Conservation (phyloP, 2,797 vertebrate species). For the Xiphorhynchus erythropygius region DNA sequence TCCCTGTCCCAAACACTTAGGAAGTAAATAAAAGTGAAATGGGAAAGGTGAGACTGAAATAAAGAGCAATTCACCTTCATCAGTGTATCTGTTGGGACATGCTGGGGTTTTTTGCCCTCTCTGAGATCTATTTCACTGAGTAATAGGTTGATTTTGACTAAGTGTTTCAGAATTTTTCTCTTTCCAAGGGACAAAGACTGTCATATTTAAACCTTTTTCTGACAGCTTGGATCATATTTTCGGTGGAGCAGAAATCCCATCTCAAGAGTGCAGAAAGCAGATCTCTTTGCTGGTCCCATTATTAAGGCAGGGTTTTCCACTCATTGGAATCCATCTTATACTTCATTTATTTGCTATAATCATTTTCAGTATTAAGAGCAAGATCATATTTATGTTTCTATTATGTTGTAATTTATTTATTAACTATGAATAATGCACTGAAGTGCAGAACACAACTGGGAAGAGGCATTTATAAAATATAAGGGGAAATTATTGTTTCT, state of each 20-base stretch:
- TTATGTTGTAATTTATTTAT: constrained; percentile 28
- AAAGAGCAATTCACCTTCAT: not conserved
- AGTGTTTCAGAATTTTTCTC: fast-evolving
- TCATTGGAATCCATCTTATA: not conserved
- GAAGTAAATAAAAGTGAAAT: not conserved
- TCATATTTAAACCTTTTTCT: not conserved
- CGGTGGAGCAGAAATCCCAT: not conserved
- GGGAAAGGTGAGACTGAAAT: not conserved
- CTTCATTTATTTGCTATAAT: not conserved
- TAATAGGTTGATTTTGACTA: not conserved
- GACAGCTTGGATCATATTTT: not conserved
- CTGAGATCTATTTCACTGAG: not conserved
- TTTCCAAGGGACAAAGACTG: not conserved
- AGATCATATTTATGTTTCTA: constrained; percentile 7
- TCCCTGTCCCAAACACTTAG: not conserved
- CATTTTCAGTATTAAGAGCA: not conserved
- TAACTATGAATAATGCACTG: constrained; percentile 5
- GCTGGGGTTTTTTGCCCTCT: not conserved
- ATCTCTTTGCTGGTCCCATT: not conserved
- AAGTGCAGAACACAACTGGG: not conserved
- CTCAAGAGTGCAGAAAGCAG: not conserved
- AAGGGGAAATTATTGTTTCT: not conserved
- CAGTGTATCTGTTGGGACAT: not conserved
- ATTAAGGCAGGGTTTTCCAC: not conserved
- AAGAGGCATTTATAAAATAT: not conserved